Evolutionary conservation across 2,797 vertebrate genomes (phyloP).

Genomic region (Xenopus petersii): DNA sequence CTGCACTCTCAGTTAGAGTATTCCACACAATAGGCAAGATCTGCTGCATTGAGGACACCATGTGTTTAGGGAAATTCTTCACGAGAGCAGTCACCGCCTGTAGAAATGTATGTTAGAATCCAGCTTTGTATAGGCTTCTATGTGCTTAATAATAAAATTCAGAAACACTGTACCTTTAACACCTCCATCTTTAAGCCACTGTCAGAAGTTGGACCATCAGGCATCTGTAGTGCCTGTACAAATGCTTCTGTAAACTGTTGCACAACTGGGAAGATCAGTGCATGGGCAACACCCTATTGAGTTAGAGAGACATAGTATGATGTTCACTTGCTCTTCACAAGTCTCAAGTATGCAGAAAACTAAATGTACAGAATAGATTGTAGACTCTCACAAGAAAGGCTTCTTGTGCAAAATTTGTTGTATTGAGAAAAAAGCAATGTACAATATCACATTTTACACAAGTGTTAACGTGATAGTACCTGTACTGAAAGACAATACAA

Average conservation of each 20-base stretch:
- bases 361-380: neutral
- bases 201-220: slow-evolving; percentile 90
- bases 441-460: too few species aligned
- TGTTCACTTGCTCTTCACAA: too few species aligned
- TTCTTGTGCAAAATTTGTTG: too few species aligned
- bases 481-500: too few species aligned
- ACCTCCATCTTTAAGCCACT: slow-evolving; percentile 98
- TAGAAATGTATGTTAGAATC: slow-evolving; percentile 5
- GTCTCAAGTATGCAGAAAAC: neutral
- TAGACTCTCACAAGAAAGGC: too few species aligned
- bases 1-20: slow-evolving; percentile 92
- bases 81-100: slow-evolving; percentile 95
- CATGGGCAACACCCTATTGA: slow-evolving; percentile 87
- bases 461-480: too few species aligned
- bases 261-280: slow-evolving; percentile 93
- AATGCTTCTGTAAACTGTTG: slow-evolving; percentile 97
- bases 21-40: slow-evolving; percentile 97
- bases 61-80: slow-evolving; percentile 97
- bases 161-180: slow-evolving; percentile 75
- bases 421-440: too few species aligned
- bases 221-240: slow-evolving; percentile 93
- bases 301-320: too few species aligned
- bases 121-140: neutral
- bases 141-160: too few species aligned
- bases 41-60: slow-evolving; percentile 97